Percentiles rank a stretch among this genome's conserved stretches.
These are phyloP conservation scores for Ictalurus punctatus DNA, from an alignment of 2,113 vertebrate genomes.

Conservation along the genomic window DNA sequence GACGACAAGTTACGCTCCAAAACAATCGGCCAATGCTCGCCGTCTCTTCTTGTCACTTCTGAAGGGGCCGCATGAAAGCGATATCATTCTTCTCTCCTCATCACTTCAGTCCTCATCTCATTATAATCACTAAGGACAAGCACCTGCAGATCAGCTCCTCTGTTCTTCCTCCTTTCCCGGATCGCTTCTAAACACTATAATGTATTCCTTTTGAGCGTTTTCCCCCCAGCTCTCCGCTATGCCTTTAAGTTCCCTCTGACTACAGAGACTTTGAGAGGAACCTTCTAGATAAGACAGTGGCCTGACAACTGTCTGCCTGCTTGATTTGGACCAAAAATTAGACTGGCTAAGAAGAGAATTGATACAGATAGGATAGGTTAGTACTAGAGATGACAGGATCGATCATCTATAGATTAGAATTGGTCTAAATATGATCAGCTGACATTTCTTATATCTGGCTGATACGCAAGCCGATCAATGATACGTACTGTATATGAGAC, in stretches of 20 bases:
- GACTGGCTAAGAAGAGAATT: conserved; percentile 16
- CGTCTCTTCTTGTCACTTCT: conserved; percentile 41
- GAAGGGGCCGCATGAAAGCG: conserved; percentile 40
- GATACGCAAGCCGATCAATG: neutral
- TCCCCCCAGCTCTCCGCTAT: conserved; percentile 56
- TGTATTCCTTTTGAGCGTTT: conserved; percentile 71
- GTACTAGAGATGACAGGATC: neutral
- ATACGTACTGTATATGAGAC: neutral
- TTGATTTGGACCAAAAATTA: conserved; percentile 64
- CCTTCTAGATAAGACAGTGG: conserved; percentile 36
- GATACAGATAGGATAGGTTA: neutral
- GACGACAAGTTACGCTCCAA: conserved; percentile 41
- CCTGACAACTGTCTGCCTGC: conserved; percentile 58
- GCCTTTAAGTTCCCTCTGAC: conserved; percentile 69
- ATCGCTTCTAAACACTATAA: conserved; percentile 68
- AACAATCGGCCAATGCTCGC: conserved; percentile 40
- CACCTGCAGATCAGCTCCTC: conserved; percentile 72
- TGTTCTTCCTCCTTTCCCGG: conserved; percentile 54
- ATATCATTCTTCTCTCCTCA: conserved; percentile 52
- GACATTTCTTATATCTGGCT: neutral
- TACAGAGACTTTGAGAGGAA: conserved; percentile 46
- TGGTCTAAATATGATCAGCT: neutral
- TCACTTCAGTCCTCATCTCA: conserved; percentile 66
- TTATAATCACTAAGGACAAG: conserved; percentile 77
- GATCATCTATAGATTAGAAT: neutral